These are phyloP conservation scores for Sarcophaga carnaria DNA, from an alignment of 2,888 invertebrate species.

Conservation along the genomic window DNA sequence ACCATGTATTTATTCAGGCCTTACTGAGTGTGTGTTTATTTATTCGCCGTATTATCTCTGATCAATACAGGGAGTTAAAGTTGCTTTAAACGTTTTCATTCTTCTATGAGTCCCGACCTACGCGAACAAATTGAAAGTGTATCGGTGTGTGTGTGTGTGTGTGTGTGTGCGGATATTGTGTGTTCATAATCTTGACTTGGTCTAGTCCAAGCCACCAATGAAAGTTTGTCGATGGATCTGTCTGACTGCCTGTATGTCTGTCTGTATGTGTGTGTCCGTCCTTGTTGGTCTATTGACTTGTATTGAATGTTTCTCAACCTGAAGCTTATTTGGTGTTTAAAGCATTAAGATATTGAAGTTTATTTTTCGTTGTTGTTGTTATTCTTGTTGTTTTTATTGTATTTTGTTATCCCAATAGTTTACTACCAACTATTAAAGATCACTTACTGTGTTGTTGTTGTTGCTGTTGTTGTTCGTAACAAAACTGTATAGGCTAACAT, in stretches of 20 bases:
- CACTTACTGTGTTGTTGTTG: conserved; percentile 23
- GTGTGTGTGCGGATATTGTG: conserved; percentile 17
- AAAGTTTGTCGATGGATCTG: neutral
- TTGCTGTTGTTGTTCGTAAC: conserved; percentile 42
- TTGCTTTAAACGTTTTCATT: conserved; percentile 68
- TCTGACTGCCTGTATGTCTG: neutral
- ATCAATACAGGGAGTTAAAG: conserved; percentile 71
- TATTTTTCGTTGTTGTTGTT: conserved; percentile 16
- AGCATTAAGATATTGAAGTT: conserved; percentile 67
- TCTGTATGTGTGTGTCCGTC: neutral
- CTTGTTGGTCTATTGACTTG: conserved; percentile 49
- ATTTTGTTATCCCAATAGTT: conserved; percentile 62
- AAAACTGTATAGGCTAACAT: conserved; percentile 18
- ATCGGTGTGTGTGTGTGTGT: conserved; percentile 16
- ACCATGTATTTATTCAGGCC: neutral
- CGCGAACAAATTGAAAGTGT: conserved; percentile 68
- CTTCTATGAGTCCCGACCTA: conserved; percentile 63
- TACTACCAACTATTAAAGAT: conserved; percentile 62
- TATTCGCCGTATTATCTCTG: conserved; percentile 64
- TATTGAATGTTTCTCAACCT: conserved; percentile 55
- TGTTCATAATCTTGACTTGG: conserved; percentile 47
- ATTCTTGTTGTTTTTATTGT: conserved; percentile 33
- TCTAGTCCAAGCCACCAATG: neutral
- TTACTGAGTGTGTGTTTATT: neutral
- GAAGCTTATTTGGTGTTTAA: conserved; percentile 66